Base-by-base conservation (phyloP, 2,888 invertebrate genomes). In the Caenorhabditis sp. region DNA sequence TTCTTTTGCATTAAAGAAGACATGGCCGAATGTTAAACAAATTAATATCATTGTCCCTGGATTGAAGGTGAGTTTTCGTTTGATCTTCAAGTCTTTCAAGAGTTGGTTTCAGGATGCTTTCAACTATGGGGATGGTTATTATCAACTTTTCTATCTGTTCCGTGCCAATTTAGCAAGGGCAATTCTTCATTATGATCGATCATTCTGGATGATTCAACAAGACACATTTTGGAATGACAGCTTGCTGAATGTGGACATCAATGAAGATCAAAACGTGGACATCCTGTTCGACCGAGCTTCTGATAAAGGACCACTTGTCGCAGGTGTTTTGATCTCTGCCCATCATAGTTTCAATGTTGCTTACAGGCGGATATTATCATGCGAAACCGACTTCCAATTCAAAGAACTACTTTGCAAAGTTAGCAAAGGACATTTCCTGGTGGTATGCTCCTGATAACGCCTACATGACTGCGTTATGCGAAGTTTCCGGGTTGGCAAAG, bases 171-270 rank as follows among this genome's bases (percentile, higher is more conserved):
- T 90, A 5, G 90, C 90, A 8, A 38, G 80, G 49, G 86, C 89
- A 14, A 82, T 90, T 51, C 69, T 90, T 0, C 75, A 84, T 8
- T 75, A 80, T 12, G 56, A 81, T 8, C 80, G 72, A 44, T 80
- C 85, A 0, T 91, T 91, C 61, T 91, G 91, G 91, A 91, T 91
- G 91, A 89, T 91, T 28, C 91, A 91, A 63, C 91, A 91, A 86
- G 91, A 91, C 81, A 91, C 91, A 14, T 91, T 85, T 73, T 91
- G 91, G 91, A 80, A 86, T 24, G 82, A 82, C 14, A 87, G 76
- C 35, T 72, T 92, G 7, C 54, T 87, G 0, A 70, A 81, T 1
- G 64, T 91, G 0, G 56, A 87, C 14, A 28, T 87, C 8, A 47
- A 73, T 6, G 28, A 72, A 14, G 51, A 76, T 51, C 47, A 54